Conservation (phyloP, 2,888 invertebrate species). For the Heteromyza rotundicornis region DNA sequence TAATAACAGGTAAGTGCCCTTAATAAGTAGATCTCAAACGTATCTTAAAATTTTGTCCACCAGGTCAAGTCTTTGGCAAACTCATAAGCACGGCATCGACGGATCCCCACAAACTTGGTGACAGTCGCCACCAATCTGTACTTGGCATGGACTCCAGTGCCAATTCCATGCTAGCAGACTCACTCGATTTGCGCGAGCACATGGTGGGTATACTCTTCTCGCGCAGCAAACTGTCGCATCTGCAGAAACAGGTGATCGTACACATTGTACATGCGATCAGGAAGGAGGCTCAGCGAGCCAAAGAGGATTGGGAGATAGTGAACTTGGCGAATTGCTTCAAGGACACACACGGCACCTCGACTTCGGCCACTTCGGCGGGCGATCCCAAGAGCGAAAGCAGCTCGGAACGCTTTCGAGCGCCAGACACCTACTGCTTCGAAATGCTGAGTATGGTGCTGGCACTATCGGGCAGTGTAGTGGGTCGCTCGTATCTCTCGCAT, state of each 20-base stretch:
- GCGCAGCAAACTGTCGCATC: conserved; percentile 87
- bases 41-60: neutral
- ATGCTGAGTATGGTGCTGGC: conserved; percentile 94
- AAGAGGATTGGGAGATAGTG: conserved; percentile 88
- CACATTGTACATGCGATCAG: conserved; percentile 91
- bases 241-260: conserved; percentile 91
- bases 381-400: conserved; percentile 50
- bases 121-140: conserved; percentile 35
- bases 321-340: conserved; percentile 53
- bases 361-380: conserved; percentile 35
- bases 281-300: conserved; percentile 83
- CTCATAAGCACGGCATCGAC: conserved; percentile 68
- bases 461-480: conserved; percentile 89
- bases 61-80: conserved; percentile 83
- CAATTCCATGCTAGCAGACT: conserved; percentile 60
- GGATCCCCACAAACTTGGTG: conserved; percentile 33
- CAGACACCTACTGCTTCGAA: conserved; percentile 96
- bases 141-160: conserved; percentile 49
- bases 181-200: conserved; percentile 86
- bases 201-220: conserved; percentile 97
- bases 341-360: conserved; percentile 39
- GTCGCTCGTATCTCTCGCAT: conserved; percentile 87
- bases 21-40: conserved; percentile 71
- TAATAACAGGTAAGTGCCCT: conserved; percentile 71
- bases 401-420: conserved; percentile 54